Base-by-base conservation (phyloP, 1,140 invertebrate species). In the Drosophila rhopaloa region DNA sequence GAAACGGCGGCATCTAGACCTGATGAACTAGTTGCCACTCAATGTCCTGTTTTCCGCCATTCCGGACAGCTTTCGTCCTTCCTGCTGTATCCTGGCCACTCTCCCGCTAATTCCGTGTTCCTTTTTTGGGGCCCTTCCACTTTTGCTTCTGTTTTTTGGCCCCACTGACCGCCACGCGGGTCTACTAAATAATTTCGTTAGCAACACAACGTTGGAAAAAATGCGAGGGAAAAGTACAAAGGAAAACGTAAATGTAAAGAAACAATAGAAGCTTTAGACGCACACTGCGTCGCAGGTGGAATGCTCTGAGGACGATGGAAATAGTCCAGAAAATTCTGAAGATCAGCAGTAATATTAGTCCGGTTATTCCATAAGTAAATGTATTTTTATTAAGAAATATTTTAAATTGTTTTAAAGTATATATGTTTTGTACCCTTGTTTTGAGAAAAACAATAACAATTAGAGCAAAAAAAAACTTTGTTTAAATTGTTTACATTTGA, bases 161-260 rank as follows among this genome's bases (percentile, higher is more conserved):
- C 57, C 38, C 37, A 43, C 66, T 75, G 59, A 57, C 71, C 65
- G 37, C 44, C 71, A 76, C 73, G 40, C 71, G 72, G 55, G 72
- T 67, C 61, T 67, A 53, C 72, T 76, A 76, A 76, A 76, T 76
- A 76, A 76, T 76, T 76, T 76, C 55, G 72, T 76, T 76, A 59
- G 72, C 61, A 76, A 56, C 60, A 63, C 32, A 38, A 9, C 41
- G 16, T 19, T 44, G 0, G 24, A 50, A 67, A 68, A 68, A 67
- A 35, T 16, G 54, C 24, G 44, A 19, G 11, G 16, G 16, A 19
- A 55, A 71, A 71, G 54, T 41, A 72, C 38, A 56, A 66, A 67
- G 38, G 56, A 59, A 40, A 44, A 9, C 48, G 66, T 32, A 71
- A 48, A 58, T 71, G 66, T 72, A 19, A 58, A 71, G 66, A 71